Base-by-base conservation (phyloP, 1,140 invertebrate species). In the Bombus terrestris region DNA sequence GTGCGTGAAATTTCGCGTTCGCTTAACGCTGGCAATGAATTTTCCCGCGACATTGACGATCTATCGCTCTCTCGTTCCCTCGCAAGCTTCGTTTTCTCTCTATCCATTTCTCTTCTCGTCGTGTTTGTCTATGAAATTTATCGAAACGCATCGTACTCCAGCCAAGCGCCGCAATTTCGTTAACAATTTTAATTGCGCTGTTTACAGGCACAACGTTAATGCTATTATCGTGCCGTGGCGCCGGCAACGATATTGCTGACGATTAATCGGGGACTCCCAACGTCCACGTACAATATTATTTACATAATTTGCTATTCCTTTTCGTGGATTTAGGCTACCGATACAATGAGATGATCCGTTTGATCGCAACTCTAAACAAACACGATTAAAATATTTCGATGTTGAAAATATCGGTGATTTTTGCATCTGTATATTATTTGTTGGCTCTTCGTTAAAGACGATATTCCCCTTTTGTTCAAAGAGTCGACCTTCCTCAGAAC, bases 181-280 rank as follows among this genome's bases (percentile, higher is more conserved):
- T 83, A 47, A 74, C 73, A 64, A 83, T 68, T 83, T 83, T 83
- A 76, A 83, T 68, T 57, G n/a, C 73, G 37, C 62, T 68, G 81
- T 83, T 83, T 77, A 76, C 73, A 13, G 37, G 9, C 25, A 37
- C 43, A n/a, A 22, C 35, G 75, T 78, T 83, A 41, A 83, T 43
- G 37, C 64, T 37, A 43, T 78, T 83, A 83, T 59, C 59, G 81
- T 75, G 6, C 53, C 28, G 12, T 32, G 22, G 39, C 32, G 43
- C 22, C 10, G 41, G 12, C 35, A 57, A 68, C 62, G 57, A 83
- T 77, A 83, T 83, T 43, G 59, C 62, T 2, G 18, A 28, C 73
- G 74, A 83, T 83, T 77, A 82, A 69, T 69, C n/a, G 28, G 39
- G 43, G n/a, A 53, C 6, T 6, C 25, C 37, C 8, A 22, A 32